phyloP scores from a whole-genome alignment of 2,888 invertebrate species.

The Aspidiotus rigidus region DNA sequence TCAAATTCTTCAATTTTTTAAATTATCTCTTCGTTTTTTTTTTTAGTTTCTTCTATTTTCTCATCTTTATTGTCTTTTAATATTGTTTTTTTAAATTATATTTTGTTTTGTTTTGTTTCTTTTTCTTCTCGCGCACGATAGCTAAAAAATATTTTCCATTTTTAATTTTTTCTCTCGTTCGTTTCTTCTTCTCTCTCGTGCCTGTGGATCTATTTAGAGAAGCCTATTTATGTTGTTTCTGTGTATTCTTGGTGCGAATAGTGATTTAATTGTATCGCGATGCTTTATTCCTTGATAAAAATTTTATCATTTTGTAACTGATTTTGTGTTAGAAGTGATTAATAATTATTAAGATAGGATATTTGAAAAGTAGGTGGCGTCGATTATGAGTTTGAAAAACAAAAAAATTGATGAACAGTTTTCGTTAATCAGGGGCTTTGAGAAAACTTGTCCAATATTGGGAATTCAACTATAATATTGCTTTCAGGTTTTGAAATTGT shows the following conservation, averaged over 20 bases:
- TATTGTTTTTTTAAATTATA: too few species aligned
- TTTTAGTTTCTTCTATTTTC: neutral
- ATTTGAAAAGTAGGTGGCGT: too few species aligned
- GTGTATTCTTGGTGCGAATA: neutral
- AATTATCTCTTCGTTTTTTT: constrained; percentile 2
- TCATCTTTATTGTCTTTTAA: neutral
- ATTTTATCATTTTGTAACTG: neutral
- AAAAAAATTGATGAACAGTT: too few species aligned
- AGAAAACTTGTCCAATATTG: too few species aligned
- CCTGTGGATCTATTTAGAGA: constrained; percentile 1
- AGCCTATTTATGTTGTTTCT: neutral
- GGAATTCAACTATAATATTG: too few species aligned
- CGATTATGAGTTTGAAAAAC: too few species aligned
- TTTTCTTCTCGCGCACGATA: neutral
- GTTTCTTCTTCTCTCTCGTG: neutral
- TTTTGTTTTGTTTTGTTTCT: too few species aligned
- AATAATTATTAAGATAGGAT: too few species aligned
- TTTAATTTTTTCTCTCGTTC: neutral
- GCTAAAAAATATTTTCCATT: neutral
- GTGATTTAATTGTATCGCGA: neutral
- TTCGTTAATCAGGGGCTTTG: too few species aligned
- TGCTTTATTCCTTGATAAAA: constrained; percentile 2
- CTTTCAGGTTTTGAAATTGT: too few species aligned
- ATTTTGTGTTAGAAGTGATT: neutral
- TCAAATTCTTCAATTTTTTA: neutral